These are phyloP conservation scores for Callimorpha dominula DNA, from an alignment of 2,888 invertebrate genomes.

Conservation along the genomic window DNA sequence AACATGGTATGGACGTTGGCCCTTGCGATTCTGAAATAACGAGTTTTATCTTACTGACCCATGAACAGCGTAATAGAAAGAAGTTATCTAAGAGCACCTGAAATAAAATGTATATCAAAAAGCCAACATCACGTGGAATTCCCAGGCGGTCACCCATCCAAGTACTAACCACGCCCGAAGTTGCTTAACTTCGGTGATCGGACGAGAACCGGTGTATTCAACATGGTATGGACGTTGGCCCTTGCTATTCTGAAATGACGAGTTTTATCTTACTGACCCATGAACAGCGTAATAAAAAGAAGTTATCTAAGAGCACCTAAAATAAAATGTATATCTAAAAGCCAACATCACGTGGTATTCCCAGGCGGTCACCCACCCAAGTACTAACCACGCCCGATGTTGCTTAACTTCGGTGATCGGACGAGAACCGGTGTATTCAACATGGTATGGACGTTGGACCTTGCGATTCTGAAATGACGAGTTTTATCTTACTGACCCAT, in stretches of 20 bases:
- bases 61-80: too few relatives aligned
- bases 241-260: too few relatives aligned
- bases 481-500: too few relatives aligned
- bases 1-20: slow-evolving; percentile 75
- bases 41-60: too few relatives aligned
- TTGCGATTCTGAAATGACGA: too few relatives aligned
- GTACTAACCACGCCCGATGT: slow-evolving; percentile 81
- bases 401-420: slow-evolving; percentile 82
- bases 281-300: too few relatives aligned
- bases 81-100: too few relatives aligned
- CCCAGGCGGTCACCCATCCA: slow-evolving; percentile 80
- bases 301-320: too few relatives aligned
- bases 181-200: slow-evolving; percentile 82
- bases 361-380: slow-evolving; percentile 80
- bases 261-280: too few relatives aligned
- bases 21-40: too few relatives aligned
- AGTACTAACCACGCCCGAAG: slow-evolving; percentile 81
- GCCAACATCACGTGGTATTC: slow-evolving; percentile 62
- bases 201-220: slow-evolving; percentile 81
- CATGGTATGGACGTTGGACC: slow-evolving; percentile 75
- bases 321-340: too few relatives aligned
- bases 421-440: slow-evolving; percentile 80
- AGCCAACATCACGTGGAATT: slow-evolving; percentile 60
- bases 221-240: slow-evolving; percentile 75
- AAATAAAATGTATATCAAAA: too few relatives aligned